Percentiles rank a stretch among this genome's conserved stretches.
Evolutionary conservation across 2,113 vertebrate genomes (phyloP).

Genomic region (Erinaceus europaeus): DNA sequence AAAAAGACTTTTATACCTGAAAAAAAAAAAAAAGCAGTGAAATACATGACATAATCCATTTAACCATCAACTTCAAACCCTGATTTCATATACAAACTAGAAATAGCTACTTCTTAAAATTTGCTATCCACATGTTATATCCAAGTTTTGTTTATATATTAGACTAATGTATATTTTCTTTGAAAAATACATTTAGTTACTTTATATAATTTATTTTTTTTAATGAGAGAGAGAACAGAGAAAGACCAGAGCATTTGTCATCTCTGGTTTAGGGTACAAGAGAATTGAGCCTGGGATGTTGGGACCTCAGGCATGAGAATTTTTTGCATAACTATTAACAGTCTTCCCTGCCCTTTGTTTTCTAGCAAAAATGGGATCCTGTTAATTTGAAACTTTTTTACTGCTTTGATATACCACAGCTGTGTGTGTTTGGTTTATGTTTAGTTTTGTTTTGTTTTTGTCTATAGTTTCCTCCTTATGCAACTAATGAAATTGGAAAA

Average conservation of each 20-base stretch:
- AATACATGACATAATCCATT: not conserved
- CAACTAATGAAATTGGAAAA: constrained; percentile 96
- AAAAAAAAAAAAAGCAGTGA: too few relatives aligned
- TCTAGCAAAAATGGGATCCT: too few relatives aligned
- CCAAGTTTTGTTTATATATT: not conserved
- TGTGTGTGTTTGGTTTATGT: not conserved
- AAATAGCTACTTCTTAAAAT: constrained; percentile 24
- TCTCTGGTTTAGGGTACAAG: too few relatives aligned
- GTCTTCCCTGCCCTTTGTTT: too few relatives aligned
- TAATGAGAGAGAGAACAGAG: too few relatives aligned
- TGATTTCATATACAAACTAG: not conserved
- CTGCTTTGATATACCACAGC: not conserved
- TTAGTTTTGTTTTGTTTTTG: constrained; percentile 52
- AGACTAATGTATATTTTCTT: too few relatives aligned
- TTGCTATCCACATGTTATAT: constrained; percentile 10
- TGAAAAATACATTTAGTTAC: too few relatives aligned
- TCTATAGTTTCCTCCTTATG: constrained; percentile 95
- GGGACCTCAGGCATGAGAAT: too few relatives aligned
- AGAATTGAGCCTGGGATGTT: too few relatives aligned
- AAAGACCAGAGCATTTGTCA: too few relatives aligned
- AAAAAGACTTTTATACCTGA: too few relatives aligned
- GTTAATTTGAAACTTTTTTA: not conserved
- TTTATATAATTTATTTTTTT: not conserved
- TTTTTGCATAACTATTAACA: too few relatives aligned
- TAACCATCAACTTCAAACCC: not conserved